Base-by-base conservation (phyloP, 2,888 invertebrate genomes). In the Drosophila kanekoi region DNA sequence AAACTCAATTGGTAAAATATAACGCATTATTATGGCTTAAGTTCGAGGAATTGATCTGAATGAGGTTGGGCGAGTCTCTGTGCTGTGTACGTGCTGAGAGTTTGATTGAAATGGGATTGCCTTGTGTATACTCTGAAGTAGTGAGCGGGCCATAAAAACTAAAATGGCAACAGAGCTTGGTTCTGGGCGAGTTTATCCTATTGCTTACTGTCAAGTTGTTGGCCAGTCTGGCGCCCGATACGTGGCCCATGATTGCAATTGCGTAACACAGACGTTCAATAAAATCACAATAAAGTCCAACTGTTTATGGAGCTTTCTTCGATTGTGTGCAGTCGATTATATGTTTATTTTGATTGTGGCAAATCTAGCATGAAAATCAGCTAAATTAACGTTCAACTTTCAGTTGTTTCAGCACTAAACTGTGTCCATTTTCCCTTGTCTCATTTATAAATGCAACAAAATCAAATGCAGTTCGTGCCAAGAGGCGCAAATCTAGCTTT, bases 81-180 rank as follows among this genome's bases (percentile, higher is more conserved):
- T 23, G 44, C 20, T 61, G 68, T 69, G 80, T 71, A 82, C 80
- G 86, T 82, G 86, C 66, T 57, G 79, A 70, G 65, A 68, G 79
- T 65, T 86, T 86, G 82, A 83, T 83, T 86, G 86, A 86, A 77
- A 71, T 68, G 69, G 64, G 58, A 72, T 66, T 75, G 65, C 52
- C 47, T 58, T 38, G 23, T 20, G 18, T 32, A 32, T 32, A 14
- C 10, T 43, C 38, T 28, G 9, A 44, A 53, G 35, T 37, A 44
- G 41, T 74, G 54, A 48, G 14, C 49, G 45, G 60, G 60, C 48
- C 69, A 62, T 83, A 83, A 83, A 81, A 83, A 56, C 77, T 73
- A 65, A 77, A 72, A 72, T 71, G 71, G 51, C 70, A 72, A 18
- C 44, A 16, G 9, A 32, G 43, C 23, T 11, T 23, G 40, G 6